Percentiles rank a stretch among this genome's conserved stretches.
Conservation (phyloP, 2,797 vertebrate species). For the Acrossocheilus fasciatus region DNA sequence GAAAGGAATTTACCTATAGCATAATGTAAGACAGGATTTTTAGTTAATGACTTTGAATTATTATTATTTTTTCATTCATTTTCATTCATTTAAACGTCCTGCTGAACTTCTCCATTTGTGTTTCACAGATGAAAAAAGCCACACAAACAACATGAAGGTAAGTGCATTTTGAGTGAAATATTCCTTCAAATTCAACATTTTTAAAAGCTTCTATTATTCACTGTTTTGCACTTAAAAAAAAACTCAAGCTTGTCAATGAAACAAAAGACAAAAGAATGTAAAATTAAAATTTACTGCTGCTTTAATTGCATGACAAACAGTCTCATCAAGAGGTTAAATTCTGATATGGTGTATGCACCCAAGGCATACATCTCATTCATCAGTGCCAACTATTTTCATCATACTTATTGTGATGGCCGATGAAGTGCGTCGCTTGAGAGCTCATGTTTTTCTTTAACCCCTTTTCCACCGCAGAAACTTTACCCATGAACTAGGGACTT, state of each 20-base stretch:
- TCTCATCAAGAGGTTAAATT: conserved; percentile 20
- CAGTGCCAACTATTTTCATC: conserved; percentile 35
- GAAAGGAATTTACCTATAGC: not conserved
- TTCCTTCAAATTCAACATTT: not conserved
- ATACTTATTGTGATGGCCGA: not conserved
- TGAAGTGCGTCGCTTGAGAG: too few relatives aligned
- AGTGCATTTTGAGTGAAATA: not conserved
- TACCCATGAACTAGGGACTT: too few relatives aligned
- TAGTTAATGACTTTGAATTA: not conserved
- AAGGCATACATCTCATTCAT: conserved; percentile 9
- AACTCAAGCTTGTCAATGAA: not conserved
- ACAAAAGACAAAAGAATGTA: conserved; percentile 7
- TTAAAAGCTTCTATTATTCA: not conserved
- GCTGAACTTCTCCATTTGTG: not conserved
- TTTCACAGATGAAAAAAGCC: not conserved
- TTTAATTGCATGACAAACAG: conserved; percentile 4
- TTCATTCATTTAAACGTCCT: not conserved
- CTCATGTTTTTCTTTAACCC: too few relatives aligned
- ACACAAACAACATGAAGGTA: not conserved
- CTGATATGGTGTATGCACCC: conserved; percentile 12
- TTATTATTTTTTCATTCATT: not conserved
- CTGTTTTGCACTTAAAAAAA: not conserved
- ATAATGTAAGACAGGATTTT: not conserved
- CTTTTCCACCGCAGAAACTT: too few relatives aligned
- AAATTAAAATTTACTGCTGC: not conserved